Percentiles rank a stretch among this genome's conserved stretches.
Conservation (phyloP, 2,797 vertebrate genomes). For the Amazona finschi region DNA sequence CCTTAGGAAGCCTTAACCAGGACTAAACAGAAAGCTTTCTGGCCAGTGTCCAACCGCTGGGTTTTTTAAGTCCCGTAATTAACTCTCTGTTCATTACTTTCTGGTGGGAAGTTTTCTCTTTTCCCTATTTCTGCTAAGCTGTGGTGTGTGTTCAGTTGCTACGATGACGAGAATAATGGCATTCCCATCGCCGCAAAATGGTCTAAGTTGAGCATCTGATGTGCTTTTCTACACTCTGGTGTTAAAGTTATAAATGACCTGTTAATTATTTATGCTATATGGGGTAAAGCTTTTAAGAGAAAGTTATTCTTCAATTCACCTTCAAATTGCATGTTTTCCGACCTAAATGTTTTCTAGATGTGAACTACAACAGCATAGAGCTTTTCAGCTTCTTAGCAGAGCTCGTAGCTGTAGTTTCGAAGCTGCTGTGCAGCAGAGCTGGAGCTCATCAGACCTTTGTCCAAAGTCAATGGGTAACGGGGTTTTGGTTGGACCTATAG, state of each 20-base stretch:
- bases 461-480: not conserved
- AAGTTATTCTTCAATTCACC: not conserved
- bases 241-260: not conserved
- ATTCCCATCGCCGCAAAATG: not conserved
- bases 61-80: not conserved
- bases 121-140: not conserved
- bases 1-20: constrained; percentile 34
- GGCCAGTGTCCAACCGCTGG: not conserved
- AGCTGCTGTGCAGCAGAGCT: not conserved
- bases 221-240: not conserved
- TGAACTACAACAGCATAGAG: not conserved
- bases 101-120: not conserved
- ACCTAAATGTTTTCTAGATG: not conserved
- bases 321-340: not conserved
- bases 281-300: not conserved
- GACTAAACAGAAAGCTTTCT: constrained; percentile 10
- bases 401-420: not conserved
- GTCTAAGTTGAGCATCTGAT: not conserved
- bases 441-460: not conserved
- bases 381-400: not conserved
- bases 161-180: not conserved
- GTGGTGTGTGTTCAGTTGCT: not conserved
- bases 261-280: rapidly evolving
- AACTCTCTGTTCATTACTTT: not conserved
- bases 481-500: not conserved